phyloP scores from a whole-genome alignment of 1,140 invertebrate species.

The Agrilus planipennis region DNA sequence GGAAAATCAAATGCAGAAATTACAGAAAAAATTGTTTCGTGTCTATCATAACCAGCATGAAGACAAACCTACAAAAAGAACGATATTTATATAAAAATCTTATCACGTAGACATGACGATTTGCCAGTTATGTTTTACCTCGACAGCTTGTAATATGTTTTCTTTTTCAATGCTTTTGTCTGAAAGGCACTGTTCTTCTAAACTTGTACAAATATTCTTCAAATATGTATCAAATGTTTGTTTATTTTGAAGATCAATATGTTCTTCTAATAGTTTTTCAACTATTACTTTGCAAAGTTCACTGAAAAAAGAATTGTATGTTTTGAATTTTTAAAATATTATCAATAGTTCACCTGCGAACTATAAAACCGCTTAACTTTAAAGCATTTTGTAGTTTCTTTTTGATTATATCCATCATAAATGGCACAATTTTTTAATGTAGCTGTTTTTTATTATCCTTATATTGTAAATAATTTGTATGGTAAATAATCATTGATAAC shows the following conservation, averaged over 20 bases:
- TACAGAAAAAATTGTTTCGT: conserved; percentile 66
- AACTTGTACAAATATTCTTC: conserved; percentile 48
- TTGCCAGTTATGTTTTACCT: conserved; percentile 36
- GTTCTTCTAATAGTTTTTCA: conserved; percentile 39
- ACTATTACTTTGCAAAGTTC: conserved; percentile 46
- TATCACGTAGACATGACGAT: conserved; percentile 4
- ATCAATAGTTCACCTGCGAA: conserved; percentile 34
- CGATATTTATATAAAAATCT: conserved; percentile 8
- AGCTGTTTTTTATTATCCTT: no score
- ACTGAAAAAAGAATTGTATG: no score
- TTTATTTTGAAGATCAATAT: conserved; percentile 33
- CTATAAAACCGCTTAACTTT: conserved; percentile 38
- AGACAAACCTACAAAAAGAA: conserved; percentile 47
- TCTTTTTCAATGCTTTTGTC: conserved; percentile 58
- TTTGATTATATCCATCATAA: no score
- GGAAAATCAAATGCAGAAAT: conserved; percentile 74
- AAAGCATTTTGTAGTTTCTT: conserved; percentile 38
- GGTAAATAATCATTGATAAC: no score
- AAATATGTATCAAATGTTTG: conserved; percentile 44
- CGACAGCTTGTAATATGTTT: conserved; percentile 60
- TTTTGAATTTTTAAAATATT: no score
- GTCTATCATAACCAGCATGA: conserved; percentile 55
- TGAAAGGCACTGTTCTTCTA: conserved; percentile 60
- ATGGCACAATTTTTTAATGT: no score
- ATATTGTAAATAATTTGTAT: no score